A percentile compares a stretch with the other conserved stretches of the same genome.
Conservation (phyloP, 2,113 vertebrate species). For the Calyptomena viridis region DNA sequence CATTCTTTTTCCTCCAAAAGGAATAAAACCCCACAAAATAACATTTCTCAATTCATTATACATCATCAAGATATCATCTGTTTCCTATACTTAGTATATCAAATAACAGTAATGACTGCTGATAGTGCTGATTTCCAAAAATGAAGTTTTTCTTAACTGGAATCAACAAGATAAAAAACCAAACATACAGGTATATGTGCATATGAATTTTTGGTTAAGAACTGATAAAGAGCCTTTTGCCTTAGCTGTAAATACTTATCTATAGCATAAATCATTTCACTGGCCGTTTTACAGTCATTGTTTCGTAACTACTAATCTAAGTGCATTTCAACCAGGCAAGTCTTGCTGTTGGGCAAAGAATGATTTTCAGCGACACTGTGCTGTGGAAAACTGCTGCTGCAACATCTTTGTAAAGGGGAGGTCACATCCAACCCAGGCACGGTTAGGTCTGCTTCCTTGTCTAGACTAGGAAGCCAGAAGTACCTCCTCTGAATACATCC, state of each 20-base stretch:
- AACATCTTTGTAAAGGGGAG: neutral
- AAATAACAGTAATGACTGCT: neutral
- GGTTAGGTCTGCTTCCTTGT: neutral
- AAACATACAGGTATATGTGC: accelerated
- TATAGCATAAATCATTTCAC: neutral
- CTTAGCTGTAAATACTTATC: neutral
- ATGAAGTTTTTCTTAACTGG: neutral
- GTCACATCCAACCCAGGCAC: neutral
- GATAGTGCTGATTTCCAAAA: neutral
- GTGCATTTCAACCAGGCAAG: neutral
- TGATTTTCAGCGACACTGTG: neutral
- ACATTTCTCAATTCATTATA: neutral
- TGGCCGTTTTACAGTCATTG: neutral
- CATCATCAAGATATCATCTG: neutral
- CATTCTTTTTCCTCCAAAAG: neutral
- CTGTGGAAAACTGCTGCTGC: neutral
- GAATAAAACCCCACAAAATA: neutral
- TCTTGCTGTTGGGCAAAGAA: neutral
- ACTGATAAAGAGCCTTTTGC: neutral
- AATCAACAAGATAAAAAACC: neutral
- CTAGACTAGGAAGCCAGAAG: neutral
- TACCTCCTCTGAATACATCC: neutral
- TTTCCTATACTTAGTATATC: neutral
- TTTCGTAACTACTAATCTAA: neutral
- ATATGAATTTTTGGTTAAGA: neutral